Base-by-base conservation (phyloP, 1,140 invertebrate genomes). In the Acromyrmex charruanus region DNA sequence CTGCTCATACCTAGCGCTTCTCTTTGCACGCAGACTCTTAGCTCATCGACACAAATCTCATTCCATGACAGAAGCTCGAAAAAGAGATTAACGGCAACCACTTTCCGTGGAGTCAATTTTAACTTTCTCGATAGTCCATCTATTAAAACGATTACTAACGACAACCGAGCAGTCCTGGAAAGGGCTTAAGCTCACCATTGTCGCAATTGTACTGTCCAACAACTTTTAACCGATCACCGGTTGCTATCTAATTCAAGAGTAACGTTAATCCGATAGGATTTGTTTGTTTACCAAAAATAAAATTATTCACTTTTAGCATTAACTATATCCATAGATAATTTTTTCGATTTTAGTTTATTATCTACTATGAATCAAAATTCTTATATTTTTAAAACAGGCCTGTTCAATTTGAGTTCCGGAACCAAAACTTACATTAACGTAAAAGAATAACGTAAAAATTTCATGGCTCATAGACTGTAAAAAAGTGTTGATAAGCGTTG, bases 81-180 rank as follows among this genome's bases (percentile, higher is more conserved):
- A 94, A 95, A 93, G 91, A 93, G 93, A 95, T 95, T 94, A 94
- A 93, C 89, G 89, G 79, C 88, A 88, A 85, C 90, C 93, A 94
- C 94, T 94, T 94, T 94, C 91, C 88, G 87, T 89, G 87, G 80
- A 90, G 85, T 90, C 91, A 92, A 93, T 95, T 94, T 94, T 91
- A 95, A 95, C 93, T 94, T 94, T 94, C 88, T 92, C 90, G 90
- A 93, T 92, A 90, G 87, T 82, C 90, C 89, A 85, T 75, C 93
- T 94, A 94, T 94, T 95, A 95, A 95, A 94, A 92, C 94, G 93
- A 95, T 95, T 94, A 95, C 91, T 88, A 39, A 44, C 72, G 93
- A 59, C 91, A 88, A 91, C 77, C 87, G 89, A 93, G 91, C 90
- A 91, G 81, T 87, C 86, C 82, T 77, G 88, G 93, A 93, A 93